Evolutionary conservation across 2,797 vertebrate species (phyloP).

Genomic region (Takifugu rubripes): DNA sequence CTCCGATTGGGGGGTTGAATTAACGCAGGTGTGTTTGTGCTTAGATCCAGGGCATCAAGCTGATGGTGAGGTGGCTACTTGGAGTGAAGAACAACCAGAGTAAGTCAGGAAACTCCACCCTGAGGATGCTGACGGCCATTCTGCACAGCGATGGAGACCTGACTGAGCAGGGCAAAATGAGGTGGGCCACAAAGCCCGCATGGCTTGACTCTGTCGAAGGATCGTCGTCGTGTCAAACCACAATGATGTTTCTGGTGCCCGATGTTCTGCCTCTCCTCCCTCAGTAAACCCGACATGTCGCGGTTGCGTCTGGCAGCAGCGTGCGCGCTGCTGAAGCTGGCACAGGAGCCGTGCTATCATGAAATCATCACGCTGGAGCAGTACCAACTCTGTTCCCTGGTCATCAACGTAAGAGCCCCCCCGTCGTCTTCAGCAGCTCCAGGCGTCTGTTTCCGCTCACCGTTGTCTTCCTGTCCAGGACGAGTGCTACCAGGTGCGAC

Average conservation of each 20-base stretch:
- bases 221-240: neutral
- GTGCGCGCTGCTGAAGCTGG: conserved; percentile 91
- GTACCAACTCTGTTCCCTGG: conserved; percentile 93
- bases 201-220: neutral
- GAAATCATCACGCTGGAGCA: conserved; percentile 98
- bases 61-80: conserved; percentile 98
- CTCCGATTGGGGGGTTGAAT: neutral
- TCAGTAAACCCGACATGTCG: conserved; percentile 98
- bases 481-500: conserved; percentile 97
- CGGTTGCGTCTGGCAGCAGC: conserved; percentile 91
- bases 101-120: conserved; percentile 94
- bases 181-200: conserved; percentile 67
- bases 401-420: conserved; percentile 88
- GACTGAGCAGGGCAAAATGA: conserved; percentile 95
- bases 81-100: conserved; percentile 98
- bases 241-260: too few relatives aligned
- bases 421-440: neutral
- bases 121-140: conserved; percentile 93
- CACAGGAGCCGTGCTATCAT: conserved; percentile 97
- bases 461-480: conserved; percentile 71
- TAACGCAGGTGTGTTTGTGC: neutral
- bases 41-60: conserved; percentile 96
- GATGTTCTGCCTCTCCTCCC: neutral
- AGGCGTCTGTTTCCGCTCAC: too few relatives aligned
- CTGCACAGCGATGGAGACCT: conserved; percentile 95